Base-by-base conservation (phyloP, 2,113 vertebrate species). In the Agapornis roseicollis region DNA sequence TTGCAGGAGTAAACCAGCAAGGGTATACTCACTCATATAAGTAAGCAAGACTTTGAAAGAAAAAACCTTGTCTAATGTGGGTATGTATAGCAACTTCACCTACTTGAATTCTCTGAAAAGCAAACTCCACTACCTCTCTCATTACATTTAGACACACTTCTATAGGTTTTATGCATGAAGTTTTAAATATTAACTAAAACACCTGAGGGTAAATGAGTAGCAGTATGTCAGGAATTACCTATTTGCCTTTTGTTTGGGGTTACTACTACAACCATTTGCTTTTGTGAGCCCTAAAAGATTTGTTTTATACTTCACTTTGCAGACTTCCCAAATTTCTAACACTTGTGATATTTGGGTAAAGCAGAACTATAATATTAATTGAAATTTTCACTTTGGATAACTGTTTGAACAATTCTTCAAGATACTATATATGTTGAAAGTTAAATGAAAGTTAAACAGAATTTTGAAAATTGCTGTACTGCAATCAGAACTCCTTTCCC, bases 401-500 rank as follows among this genome's bases (percentile, higher is more conserved):
- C 76, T 41, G 28, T 78, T 88, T 71, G 46, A 94, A 79, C 33
- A 64, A 49, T 47, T 86, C 72, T 80, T 70, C 77, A 50, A 71
- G 68, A 61, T 35, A 81, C n/a, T 44, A 33, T 0, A 1, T 71
- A 29, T 93, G 95, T 93, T 78, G 76, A 84, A 94, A 95, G 37
- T 93, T 76, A 77, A 86, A 84, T 74, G 76, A 65, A n/a, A n/a
- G n/a, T n/a, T n/a, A n/a, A n/a, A 50, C 49, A 80, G 42, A 76
- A 89, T 74, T 69, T 81, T 85, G 55, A 81, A 94, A 94, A 88
- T 53, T 89, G 71, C 53, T 64, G 10, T 73, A 53, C 66, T 79
- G 82, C 72, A 89, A 86, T 91, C 93, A 91, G 90, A 93, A 88
- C 47, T 72, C 72, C 41, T 96, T 95, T 94, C 86, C 94, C 37